Base-by-base conservation (phyloP, 2,888 invertebrate genomes). In the Ypsolopha sequella region DNA sequence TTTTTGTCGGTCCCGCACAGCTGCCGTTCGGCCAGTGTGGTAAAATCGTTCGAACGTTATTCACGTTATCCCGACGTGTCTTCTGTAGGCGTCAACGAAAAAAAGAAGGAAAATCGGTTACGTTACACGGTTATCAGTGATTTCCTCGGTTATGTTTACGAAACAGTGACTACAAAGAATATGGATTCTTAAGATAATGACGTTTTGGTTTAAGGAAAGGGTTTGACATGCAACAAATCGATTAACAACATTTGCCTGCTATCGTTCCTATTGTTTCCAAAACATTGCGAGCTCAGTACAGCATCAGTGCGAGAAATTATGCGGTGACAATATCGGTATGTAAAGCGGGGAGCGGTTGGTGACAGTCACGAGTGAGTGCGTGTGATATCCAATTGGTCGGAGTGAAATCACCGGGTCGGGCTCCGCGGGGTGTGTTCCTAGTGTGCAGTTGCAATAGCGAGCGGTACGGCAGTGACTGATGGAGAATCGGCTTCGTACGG, bases 1-100 rank as follows among this genome's bases (percentile, higher is more conserved):
- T 84, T 81, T 79, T 77, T 73, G 68, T 65, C 74, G 58, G 73
- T 73, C 68, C 65, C 70, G 69, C 73, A 74, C 79, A 76, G 76
- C 75, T 81, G 79, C 79, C 76, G 73, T 34, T 66, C 67, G 66
- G 73, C 68, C 76, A 85, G 85, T 85, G 79, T 77, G 70, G 78
- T 75, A 69, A 74, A 72, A 76, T 73, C 76, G 68, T 67, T 77
- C 70, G 64, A 64, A 63, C 62, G 64, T 64, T 62, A 66, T 69
- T 73, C 65, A 64, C 68, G 69, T 66, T 59, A 63, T 66, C 62
- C 59, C 61, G 38, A 64, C 63, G 62, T 62, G 52, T 50, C 61
- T 63, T 59, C 64, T 61, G 55, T 62, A 64, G 59, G 68, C 66
- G 71, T 66, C 64, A 65, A 66, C 70, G 72, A 78, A 69, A 47